Conservation (phyloP, 1,140 invertebrate genomes). For the Zaprionus ornatus region DNA sequence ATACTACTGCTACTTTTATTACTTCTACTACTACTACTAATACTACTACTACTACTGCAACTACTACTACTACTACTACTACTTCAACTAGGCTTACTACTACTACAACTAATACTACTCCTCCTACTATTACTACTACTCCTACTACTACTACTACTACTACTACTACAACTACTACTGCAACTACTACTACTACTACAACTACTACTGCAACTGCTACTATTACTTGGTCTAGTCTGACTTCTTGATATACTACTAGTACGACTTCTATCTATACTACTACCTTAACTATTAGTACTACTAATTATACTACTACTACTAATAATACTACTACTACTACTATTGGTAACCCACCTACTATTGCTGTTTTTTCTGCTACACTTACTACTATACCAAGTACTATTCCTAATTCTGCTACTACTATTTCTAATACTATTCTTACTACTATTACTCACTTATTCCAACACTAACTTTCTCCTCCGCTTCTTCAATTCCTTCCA, state of each 20-base stretch:
- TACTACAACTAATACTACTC: not conserved
- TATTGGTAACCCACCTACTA: not conserved
- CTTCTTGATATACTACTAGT: too few species aligned
- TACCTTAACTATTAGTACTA: not conserved
- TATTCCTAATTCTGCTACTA: not conserved
- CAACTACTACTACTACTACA: not conserved
- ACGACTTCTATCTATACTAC: too few species aligned
- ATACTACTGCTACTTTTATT: too few species aligned
- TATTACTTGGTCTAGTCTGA: too few species aligned
- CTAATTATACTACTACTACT: not conserved
- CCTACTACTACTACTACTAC: not conserved
- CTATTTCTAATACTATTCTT: too few species aligned
- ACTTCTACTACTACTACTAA: not conserved
- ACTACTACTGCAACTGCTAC: not conserved
- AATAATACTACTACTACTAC: not conserved
- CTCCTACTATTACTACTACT: not conserved
- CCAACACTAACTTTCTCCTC: not conserved
- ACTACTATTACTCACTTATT: not conserved
- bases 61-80: not conserved
- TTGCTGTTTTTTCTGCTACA: not conserved
- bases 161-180: not conserved
- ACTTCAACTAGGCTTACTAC: not conserved
- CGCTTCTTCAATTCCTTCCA: not conserved
- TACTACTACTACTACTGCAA: not conserved
- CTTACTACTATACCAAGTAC: not conserved